Evolutionary conservation across 1,140 invertebrate genomes (phyloP), one percentile per base, ranked within the genome.

Genomic region (Protaetia brevitarsis): DNA sequence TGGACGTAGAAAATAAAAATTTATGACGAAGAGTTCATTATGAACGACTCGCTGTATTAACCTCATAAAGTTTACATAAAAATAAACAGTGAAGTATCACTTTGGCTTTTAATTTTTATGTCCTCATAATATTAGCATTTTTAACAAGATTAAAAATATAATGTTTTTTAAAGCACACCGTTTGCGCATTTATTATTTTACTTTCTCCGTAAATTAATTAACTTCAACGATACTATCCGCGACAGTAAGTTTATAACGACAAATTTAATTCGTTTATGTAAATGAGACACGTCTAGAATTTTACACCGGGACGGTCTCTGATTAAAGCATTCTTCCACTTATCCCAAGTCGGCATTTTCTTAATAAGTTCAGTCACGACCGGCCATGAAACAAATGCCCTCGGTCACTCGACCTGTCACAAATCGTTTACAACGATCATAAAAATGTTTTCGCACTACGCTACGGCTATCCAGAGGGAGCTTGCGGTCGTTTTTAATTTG

Each of bases 371-470:
- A 51, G 41, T 19, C 13, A 51, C 41, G 41, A 23, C 19, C 16
- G 19, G 41, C 41, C 41, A 51, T 51, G 41, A 51, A 51, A 51
- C 41, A 51, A 51, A 51, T 23, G 19, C 41, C 16, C 41, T 51
- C 13, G 41, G 41, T 51, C 41, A 51, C 41, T 51, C 41, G 41
- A 51, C 41, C 41, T 51, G 41, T 51, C 41, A 51, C 41, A 51
- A 51, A 51, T 51, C 41, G 41, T 51, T 51, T 51, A 51, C 41
- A 51, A 51, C 41, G 41, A 51, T 51, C 41, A 51, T 51, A 51
- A 51, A 51, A 51, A 51, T 51, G 41, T 51, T 51, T 51, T 51
- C 41, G 41, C 41, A 10, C 41, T 51, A 23, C 41, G 41, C 41
- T 51, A 23, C 19, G 13, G 10, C 13, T 4, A 51, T 51, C 16